phyloP scores from a whole-genome alignment of 2,113 vertebrate species.

The Hippocampus abdominalis region DNA sequence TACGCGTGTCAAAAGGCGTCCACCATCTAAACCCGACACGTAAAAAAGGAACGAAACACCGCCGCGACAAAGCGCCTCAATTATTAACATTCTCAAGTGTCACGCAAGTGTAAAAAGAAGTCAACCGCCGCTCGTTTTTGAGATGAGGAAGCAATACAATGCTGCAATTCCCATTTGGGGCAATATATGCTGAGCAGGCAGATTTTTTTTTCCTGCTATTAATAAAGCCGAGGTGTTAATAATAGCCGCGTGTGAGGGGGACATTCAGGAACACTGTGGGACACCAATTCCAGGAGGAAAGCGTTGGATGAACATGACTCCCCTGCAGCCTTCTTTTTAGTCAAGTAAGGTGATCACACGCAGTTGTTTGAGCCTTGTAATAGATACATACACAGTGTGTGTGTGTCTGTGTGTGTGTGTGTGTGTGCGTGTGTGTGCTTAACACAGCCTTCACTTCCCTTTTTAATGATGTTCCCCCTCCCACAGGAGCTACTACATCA shows the following conservation, averaged over 20 bases:
- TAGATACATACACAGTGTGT: constrained; percentile 7
- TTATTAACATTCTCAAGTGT: background rate
- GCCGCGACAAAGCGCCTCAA: background rate
- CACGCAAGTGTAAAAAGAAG: background rate
- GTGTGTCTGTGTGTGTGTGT: background rate
- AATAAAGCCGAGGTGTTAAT: constrained; percentile 1
- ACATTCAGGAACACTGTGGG: background rate
- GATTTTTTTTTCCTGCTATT: background rate
- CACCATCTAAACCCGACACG: background rate
- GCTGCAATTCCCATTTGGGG: background rate
- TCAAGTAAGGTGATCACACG: constrained; percentile 40
- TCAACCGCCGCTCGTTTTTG: background rate
- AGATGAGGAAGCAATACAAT: background rate
- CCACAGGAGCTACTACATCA: constrained; percentile 72
- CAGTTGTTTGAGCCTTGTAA: constrained; percentile 48
- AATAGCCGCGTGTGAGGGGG: background rate
- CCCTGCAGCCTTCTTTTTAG: constrained; percentile 9
- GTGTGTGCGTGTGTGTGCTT: background rate
- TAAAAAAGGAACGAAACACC: background rate
- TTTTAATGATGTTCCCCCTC: background rate
- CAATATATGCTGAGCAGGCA: background rate
- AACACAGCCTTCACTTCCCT: background rate
- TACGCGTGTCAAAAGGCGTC: background rate
- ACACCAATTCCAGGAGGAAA: constrained; percentile 5
- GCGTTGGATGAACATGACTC: constrained; percentile 1